phyloP scores from a whole-genome alignment of 1,140 invertebrate species.

The Conus ventricosus region DNA sequence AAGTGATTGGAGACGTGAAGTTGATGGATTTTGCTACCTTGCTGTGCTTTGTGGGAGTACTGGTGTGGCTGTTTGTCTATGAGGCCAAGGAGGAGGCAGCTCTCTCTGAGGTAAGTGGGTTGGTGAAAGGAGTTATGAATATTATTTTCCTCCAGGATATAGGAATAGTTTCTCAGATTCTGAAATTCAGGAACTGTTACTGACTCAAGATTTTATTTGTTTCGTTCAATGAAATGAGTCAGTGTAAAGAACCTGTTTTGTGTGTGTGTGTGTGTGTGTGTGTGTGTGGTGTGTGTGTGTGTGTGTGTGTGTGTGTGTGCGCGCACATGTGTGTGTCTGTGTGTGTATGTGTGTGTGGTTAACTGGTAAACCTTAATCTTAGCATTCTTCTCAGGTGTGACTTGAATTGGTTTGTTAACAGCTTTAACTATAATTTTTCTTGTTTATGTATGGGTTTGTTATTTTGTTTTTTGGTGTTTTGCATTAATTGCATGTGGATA shows the following conservation, averaged over 20 bases:
- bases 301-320: no score
- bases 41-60: conserved; percentile 29
- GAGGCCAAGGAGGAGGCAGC: conserved; percentile 29
- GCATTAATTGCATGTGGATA: no score
- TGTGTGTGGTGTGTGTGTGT: no score
- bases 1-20: conserved; percentile 26
- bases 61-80: conserved; percentile 46
- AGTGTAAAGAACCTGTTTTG: not conserved
- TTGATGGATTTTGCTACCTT: conserved; percentile 30
- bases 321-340: no score
- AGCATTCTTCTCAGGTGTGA: no score
- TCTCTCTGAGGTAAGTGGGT: conserved; percentile 28
- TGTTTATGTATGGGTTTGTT: not conserved
- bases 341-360: no score
- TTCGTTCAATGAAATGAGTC: not conserved
- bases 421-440: no score
- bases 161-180: not conserved
- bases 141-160: not conserved
- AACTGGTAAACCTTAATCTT: no score
- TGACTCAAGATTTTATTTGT: not conserved
- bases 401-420: no score
- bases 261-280: no score
- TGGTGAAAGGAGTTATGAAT: not conserved
- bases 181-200: not conserved
- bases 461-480: not conserved